A percentile compares a stretch with the other conserved stretches of the same genome.
Evolutionary conservation across 2,888 invertebrate species (phyloP).

Genomic region (Metellina segmentata): DNA sequence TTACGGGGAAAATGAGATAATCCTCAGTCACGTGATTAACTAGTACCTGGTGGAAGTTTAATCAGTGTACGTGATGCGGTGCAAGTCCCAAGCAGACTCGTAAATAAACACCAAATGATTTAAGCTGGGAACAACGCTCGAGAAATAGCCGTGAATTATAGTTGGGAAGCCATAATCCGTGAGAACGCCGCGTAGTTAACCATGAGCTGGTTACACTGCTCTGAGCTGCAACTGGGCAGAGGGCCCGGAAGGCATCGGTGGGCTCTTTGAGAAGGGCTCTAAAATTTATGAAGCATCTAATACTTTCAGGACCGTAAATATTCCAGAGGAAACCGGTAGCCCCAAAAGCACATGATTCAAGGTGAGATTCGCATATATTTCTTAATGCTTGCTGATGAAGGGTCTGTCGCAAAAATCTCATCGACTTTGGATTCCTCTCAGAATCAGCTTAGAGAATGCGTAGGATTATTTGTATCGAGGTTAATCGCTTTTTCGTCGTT

Average conservation of each 20-base stretch:
- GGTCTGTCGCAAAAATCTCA: too few relatives aligned
- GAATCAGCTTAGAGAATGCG: too few relatives aligned
- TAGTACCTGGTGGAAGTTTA: neutral
- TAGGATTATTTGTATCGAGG: too few relatives aligned
- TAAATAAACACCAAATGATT: neutral
- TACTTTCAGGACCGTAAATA: neutral
- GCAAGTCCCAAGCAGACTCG: neutral
- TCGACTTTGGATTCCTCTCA: too few relatives aligned
- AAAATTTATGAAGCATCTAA: neutral
- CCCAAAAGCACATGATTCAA: too few relatives aligned
- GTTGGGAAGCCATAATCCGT: neutral
- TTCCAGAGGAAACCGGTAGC: neutral
- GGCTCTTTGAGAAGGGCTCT: neutral
- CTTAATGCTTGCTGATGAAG: too few relatives aligned
- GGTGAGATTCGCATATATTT: too few relatives aligned
- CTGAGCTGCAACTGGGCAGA: neutral
- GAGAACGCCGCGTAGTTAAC: neutral
- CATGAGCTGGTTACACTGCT: neutral
- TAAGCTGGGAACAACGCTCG: constrained; percentile 4
- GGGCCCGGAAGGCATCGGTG: neutral
- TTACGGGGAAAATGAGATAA: neutral
- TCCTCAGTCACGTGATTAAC: neutral
- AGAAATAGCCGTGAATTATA: neutral
- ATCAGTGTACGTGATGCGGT: neutral
- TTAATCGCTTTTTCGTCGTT: too few relatives aligned